A percentile compares a stretch with the other conserved stretches of the same genome.
Evolutionary conservation across 2,888 invertebrate species (phyloP).

Genomic region (Platerodrilus igneus): DNA sequence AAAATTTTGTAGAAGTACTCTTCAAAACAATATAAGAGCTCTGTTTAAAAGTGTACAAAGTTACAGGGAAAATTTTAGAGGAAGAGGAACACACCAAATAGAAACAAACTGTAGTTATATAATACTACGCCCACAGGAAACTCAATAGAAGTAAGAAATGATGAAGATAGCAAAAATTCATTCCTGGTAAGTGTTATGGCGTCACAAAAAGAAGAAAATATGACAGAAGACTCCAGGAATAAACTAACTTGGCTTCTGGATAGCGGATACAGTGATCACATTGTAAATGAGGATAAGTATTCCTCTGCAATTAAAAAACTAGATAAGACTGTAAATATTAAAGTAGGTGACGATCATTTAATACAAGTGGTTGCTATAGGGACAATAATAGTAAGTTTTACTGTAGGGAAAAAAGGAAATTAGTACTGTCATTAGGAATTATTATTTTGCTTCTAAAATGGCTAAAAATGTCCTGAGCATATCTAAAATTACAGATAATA

Average conservation of each 20-base stretch:
- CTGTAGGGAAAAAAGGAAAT: not conserved
- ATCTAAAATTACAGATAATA: slow-evolving; percentile 21
- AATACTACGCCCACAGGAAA: no score
- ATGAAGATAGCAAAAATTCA: no score
- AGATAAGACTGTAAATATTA: not conserved
- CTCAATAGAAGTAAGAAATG: not conserved
- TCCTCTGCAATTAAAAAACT: not conserved
- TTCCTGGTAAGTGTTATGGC: no score
- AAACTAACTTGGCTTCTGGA: slow-evolving; percentile 2
- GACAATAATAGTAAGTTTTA: not conserved
- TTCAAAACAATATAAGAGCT: no score
- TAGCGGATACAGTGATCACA: slow-evolving; percentile 23
- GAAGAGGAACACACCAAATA: no score
- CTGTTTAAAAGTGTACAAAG: no score
- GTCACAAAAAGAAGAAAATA: no score
- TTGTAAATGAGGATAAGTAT: slow-evolving; percentile 22
- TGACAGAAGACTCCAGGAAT: no score
- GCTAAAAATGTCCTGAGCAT: slow-evolving; percentile 26
- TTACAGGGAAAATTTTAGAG: no score
- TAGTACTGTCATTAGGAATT: not conserved
- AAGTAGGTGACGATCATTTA: not conserved
- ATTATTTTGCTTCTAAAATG: slow-evolving; percentile 24
- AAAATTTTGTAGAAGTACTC: not conserved
- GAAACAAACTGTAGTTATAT: no score
- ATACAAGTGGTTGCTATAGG: not conserved